Conservation (phyloP, 37 sponge, comb jelly and placozoan species). For the Trichoplax adhaerens region DNA sequence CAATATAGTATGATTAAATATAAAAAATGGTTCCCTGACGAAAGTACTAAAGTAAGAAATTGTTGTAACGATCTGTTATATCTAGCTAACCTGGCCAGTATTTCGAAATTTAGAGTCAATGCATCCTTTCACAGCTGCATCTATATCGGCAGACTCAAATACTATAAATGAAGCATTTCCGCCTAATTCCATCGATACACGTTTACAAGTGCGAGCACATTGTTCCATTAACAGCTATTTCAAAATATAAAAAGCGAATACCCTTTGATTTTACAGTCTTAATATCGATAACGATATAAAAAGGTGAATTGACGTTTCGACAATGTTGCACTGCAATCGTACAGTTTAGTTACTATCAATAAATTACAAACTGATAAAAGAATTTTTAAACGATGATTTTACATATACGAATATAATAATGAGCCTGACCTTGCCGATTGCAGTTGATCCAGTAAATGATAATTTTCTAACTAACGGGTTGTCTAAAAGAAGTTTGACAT, state of each 20-base stretch:
- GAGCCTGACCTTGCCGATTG: constrained; percentile 49
- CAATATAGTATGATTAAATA: not conserved
- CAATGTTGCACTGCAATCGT: no score
- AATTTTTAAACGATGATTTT: no score
- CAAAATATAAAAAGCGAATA: not conserved
- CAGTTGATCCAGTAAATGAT: constrained; percentile 87
- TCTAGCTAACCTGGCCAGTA: constrained; percentile 47
- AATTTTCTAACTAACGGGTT: constrained; percentile 34
- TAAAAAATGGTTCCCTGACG: no score
- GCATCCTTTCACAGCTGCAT: constrained; percentile 41
- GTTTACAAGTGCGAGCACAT: constrained; percentile 50
- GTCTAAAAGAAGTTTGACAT: constrained; percentile 32
- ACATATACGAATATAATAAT: no score
- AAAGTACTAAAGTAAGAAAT: not conserved
- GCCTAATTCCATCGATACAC: constrained; percentile 74
- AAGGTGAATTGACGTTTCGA: no score
- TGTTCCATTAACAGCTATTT: constrained; percentile 39
- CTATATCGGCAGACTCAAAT: constrained; percentile 76
- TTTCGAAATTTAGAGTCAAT: constrained; percentile 73
- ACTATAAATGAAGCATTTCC: constrained; percentile 92
- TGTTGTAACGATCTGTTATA: constrained; percentile 8
- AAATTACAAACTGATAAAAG: no score
- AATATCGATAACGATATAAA: no score
- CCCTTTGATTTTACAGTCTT: no score
- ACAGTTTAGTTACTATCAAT: no score